Evolutionary conservation across 2,797 vertebrate genomes (phyloP).

Genomic region (Neosilurus mollespiculum): DNA sequence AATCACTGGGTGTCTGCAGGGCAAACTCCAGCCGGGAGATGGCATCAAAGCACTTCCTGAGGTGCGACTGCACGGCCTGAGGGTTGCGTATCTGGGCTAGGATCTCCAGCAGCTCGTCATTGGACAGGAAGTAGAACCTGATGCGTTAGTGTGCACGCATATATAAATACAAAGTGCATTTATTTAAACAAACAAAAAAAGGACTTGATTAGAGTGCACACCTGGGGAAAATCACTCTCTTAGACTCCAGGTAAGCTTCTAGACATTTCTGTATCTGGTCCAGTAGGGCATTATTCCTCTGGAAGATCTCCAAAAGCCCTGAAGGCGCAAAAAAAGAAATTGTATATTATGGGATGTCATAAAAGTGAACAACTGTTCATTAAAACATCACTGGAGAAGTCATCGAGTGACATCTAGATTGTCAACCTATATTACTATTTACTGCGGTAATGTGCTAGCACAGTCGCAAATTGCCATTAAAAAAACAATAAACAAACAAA

Average conservation of each 20-base stretch:
- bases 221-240: conserved; percentile 86
- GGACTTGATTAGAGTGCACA: conserved; percentile 48
- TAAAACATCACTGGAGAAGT: no score
- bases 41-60: conserved; percentile 86
- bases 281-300: conserved; percentile 80
- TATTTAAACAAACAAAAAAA: no score
- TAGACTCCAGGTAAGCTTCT: conserved; percentile 86
- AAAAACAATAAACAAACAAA: no score
- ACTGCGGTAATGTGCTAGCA: no score
- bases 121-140: conserved; percentile 88
- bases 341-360: not conserved
- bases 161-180: not conserved
- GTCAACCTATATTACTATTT: no score
- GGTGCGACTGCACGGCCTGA: conserved; percentile 84
- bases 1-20: conserved; percentile 58
- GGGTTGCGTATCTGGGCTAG: conserved; percentile 84
- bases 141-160: not conserved
- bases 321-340: conserved; percentile 14
- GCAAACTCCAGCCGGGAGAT: conserved; percentile 79
- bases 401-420: no score
- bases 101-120: conserved; percentile 86
- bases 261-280: conserved; percentile 87
- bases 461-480: no score
- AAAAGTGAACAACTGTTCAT: not conserved
- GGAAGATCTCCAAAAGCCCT: conserved; percentile 82